These are phyloP conservation scores for Sylvia atricapilla DNA, from an alignment of 2,113 vertebrate genomes.

Conservation along the genomic window DNA sequence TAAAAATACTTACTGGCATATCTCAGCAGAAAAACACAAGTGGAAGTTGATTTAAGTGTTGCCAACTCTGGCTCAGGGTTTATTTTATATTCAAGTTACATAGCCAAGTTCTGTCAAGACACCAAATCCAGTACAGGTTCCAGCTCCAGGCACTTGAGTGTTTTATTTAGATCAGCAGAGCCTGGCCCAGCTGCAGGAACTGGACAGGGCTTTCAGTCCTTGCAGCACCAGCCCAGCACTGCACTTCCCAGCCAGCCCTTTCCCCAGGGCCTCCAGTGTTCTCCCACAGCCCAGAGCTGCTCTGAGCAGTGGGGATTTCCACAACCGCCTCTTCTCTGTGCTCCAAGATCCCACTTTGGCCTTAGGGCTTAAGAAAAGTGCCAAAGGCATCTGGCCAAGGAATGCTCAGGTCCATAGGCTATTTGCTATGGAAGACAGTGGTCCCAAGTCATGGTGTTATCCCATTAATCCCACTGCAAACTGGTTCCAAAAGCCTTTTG, in stretches of 20 bases:
- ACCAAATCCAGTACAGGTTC: background rate
- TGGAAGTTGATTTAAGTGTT: slow-evolving; percentile 11
- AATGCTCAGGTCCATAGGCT: background rate
- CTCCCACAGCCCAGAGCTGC: background rate
- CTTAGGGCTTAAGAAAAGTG: background rate
- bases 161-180: background rate
- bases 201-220: background rate
- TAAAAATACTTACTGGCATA: slow-evolving; percentile 21
- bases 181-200: background rate
- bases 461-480: background rate
- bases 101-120: background rate
- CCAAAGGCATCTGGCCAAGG: background rate
- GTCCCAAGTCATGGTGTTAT: background rate
- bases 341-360: background rate
- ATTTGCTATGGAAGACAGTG: background rate
- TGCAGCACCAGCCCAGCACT: background rate
- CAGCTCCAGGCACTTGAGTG: background rate
- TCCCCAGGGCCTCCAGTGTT: background rate
- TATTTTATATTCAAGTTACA: slow-evolving; percentile 35
- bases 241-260: background rate
- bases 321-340: background rate
- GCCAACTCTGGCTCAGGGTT: slow-evolving; percentile 17
- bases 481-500: background rate
- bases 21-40: slow-evolving; percentile 36
- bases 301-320: background rate